A percentile compares a stretch with the other conserved stretches of the same genome.
Evolutionary conservation across 2,113 vertebrate genomes (phyloP).

Genomic region (Fregetta grallaria): DNA sequence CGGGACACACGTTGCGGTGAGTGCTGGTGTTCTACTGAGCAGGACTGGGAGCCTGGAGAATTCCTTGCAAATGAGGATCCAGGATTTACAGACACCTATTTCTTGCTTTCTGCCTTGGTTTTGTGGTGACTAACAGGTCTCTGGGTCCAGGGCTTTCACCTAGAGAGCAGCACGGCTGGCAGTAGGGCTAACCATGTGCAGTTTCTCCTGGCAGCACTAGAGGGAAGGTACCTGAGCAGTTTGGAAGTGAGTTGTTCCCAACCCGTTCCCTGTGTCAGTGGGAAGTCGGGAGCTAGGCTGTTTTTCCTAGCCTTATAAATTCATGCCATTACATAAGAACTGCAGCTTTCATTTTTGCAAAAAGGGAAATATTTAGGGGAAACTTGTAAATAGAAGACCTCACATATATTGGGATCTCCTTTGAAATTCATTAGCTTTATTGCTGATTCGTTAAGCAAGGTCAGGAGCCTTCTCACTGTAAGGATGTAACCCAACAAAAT

Average conservation of each 20-base stretch:
- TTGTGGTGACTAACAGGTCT: neutral
- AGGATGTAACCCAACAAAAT: neutral
- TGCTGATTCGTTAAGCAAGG: neutral
- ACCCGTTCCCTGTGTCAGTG: neutral
- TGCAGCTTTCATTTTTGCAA: neutral
- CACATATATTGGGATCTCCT: neutral
- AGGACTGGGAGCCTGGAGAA: neutral
- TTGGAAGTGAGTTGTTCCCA: neutral
- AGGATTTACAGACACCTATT: neutral
- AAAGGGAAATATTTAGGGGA: neutral
- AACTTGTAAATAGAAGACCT: neutral
- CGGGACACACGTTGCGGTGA: fast-evolving
- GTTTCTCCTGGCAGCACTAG: constrained; percentile 12
- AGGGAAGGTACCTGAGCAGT: neutral
- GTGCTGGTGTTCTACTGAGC: neutral
- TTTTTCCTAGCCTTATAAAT: neutral
- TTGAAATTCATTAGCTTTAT: neutral
- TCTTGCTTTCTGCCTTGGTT: neutral
- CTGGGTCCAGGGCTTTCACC: neutral
- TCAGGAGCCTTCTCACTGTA: neutral
- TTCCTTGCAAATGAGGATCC: neutral
- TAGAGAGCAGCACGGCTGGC: neutral
- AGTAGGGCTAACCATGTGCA: neutral
- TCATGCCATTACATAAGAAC: neutral
- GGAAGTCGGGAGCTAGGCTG: neutral